These are phyloP conservation scores for Zapornia atra DNA, from an alignment of 2,113 vertebrate species.

Conservation along the genomic window DNA sequence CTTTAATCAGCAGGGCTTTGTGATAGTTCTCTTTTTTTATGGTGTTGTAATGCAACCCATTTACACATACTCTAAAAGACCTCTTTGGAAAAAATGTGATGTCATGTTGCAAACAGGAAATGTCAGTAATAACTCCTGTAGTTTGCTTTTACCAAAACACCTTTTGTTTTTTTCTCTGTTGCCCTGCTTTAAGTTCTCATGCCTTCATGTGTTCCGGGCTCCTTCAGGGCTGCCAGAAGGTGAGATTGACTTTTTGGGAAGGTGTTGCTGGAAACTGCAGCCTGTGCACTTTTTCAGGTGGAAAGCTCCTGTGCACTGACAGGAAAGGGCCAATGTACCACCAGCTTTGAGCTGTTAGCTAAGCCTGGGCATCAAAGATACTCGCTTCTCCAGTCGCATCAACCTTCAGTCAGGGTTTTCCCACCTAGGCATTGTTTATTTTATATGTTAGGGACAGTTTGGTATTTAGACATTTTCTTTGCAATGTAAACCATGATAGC, in stretches of 20 bases:
- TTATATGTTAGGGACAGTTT: background rate
- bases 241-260: constrained; percentile 71
- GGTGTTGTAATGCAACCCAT: background rate
- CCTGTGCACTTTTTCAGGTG: constrained; percentile 39
- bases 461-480: background rate
- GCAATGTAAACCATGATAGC: background rate
- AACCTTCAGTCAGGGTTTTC: background rate
- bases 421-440: background rate
- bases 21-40: constrained; percentile 28
- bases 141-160: background rate
- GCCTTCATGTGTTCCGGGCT: constrained; percentile 24
- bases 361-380: constrained; percentile 40
- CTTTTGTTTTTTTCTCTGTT: background rate
- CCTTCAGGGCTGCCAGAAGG: constrained; percentile 67
- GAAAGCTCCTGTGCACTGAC: constrained; percentile 51
- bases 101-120: background rate
- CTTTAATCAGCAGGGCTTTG: constrained; percentile 18
- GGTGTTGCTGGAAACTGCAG: constrained; percentile 65
- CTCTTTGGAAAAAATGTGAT: background rate
- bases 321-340: constrained; percentile 55
- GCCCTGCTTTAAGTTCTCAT: constrained; percentile 28
- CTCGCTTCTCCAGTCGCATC: background rate
- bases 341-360: constrained; percentile 42
- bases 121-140: background rate
- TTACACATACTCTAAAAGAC: background rate